phyloP scores from a whole-genome alignment of 2,797 vertebrate species.

The Sebastes goodei region DNA sequence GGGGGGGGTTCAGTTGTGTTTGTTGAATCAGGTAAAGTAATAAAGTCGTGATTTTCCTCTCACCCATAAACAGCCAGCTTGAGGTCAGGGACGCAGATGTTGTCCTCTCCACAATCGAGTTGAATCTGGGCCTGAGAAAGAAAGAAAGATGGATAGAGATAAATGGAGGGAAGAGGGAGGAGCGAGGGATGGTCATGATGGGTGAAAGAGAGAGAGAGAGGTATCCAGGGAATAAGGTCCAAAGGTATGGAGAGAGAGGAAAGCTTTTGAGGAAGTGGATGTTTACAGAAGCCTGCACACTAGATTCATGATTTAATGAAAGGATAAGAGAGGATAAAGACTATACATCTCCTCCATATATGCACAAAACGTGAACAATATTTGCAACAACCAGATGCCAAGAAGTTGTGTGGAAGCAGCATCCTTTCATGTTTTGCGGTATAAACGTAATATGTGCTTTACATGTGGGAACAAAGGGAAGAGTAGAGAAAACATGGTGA shows the following conservation, averaged over 20 bases:
- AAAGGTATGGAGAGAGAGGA: slow-evolving; percentile 37
- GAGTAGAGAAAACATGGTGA: slow-evolving; percentile 10
- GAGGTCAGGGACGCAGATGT: slow-evolving; percentile 94
- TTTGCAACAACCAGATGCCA: slow-evolving; percentile 30
- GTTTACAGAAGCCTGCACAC: slow-evolving; percentile 53
- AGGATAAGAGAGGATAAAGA: slow-evolving; percentile 45
- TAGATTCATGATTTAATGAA: slow-evolving; percentile 58
- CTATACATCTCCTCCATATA: slow-evolving; percentile 30
- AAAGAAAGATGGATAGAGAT: slow-evolving; percentile 24
- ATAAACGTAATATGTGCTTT: slow-evolving; percentile 24
- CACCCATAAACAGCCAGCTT: slow-evolving; percentile 90
- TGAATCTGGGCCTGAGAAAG: slow-evolving; percentile 89
- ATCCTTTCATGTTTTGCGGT: slow-evolving; percentile 26
- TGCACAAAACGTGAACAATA: slow-evolving; percentile 35
- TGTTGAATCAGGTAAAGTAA: slow-evolving; percentile 38
- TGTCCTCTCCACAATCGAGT: slow-evolving; percentile 94
- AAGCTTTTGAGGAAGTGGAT: slow-evolving; percentile 51
- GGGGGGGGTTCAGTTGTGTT: slow-evolving; percentile 1
- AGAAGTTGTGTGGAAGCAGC: slow-evolving; percentile 4
- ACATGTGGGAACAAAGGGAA: slow-evolving; percentile 35
- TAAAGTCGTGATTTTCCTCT: slow-evolving; percentile 67
- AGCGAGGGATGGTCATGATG: slow-evolving; percentile 3
- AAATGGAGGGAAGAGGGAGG: slow-evolving; percentile 10
- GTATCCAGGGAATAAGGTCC: slow-evolving; percentile 24
- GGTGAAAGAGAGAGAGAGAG: slow-evolving; percentile 31